Evolutionary conservation across 2,888 invertebrate species (phyloP).

Genomic region (Silvanus unidentatus): DNA sequence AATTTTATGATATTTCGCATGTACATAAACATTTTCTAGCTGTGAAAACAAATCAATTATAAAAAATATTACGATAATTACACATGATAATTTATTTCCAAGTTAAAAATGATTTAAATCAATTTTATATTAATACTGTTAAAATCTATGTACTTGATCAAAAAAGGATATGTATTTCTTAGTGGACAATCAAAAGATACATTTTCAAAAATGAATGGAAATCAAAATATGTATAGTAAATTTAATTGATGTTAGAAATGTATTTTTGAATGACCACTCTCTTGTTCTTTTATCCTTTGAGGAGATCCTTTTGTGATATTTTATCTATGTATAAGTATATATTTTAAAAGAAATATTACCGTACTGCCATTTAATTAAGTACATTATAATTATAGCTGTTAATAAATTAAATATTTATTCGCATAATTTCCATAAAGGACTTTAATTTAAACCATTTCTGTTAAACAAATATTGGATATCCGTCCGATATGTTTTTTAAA

Average conservation of each 20-base stretch:
- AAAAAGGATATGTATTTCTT: too few species aligned
- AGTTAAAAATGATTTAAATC: too few species aligned
- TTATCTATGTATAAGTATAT: conserved; percentile 2
- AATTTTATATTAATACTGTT: too few species aligned
- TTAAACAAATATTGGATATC: conserved; percentile 22
- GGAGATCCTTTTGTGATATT: conserved; percentile 4
- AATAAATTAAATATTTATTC: neutral
- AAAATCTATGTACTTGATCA: too few species aligned
- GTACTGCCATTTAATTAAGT: conserved; percentile 1
- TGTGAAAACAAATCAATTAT: conserved; percentile 39
- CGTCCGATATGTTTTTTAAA: conserved; percentile 21
- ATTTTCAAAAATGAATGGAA: conserved; percentile 8
- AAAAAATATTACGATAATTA: conserved; percentile 13
- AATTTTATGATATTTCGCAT: conserved; percentile 22
- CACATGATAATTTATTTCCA: too few species aligned
- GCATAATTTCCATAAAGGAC: neutral
- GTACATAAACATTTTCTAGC: conserved; percentile 32
- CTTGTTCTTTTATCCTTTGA: too few species aligned
- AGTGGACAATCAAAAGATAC: conserved; percentile 1
- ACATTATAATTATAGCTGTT: neutral
- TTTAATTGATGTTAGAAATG: too few species aligned
- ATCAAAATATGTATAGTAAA: neutral
- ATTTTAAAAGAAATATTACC: neutral
- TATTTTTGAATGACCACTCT: too few species aligned
- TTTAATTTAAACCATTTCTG: neutral